Base-by-base conservation (phyloP, 2,113 vertebrate genomes). In the Corythoichthys haematopterus region DNA sequence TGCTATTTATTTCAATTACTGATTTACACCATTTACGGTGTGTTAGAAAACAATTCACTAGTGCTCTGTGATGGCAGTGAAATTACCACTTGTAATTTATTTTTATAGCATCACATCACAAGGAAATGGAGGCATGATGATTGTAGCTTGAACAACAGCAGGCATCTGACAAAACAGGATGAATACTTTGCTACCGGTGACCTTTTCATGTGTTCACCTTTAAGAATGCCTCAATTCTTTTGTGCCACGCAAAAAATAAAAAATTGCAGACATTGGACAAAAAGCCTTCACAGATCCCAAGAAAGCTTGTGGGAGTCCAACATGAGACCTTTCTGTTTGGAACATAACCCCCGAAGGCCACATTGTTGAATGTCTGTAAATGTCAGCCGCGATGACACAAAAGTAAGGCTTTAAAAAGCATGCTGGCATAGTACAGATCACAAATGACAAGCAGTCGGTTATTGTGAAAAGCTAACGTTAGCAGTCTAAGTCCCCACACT, bases 321-420 rank as follows among this genome's bases (percentile, higher is more conserved):
- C 68, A 63, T 74, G 68, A 84, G 87, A 87, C 81, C 84, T 79
- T 78, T 75, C 9, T 61, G 58, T 59, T 81, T n/a, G 71, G 64
- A 77, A 65, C 53, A 62, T 28, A 63, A 64, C 48, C 76, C 72
- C 68, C 65, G 8, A 58, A 72, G 80, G 82, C 84, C 79, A 76
- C 73, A 28, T 60, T 71, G 68, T 65, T 71, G 69, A 71, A 72
- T 80, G 73, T 72, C 66, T 71, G 13, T 82, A 86, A 89, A 89
- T 84, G 85, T 84, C 88, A 89, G 70, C 72, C n/a, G 76, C 78
- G 70, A 70, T 40, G 64, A 81, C 76, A 81, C 74, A 69, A 37
- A 66, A 84, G 81, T 57, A 11, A 64, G 36, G 55, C 68, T 51
- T 35, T 81, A 77, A 72, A 59, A 73, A 75, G 63, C 71, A 36